A percentile compares a stretch with the other conserved stretches of the same genome.
These are phyloP conservation scores for Eupsilia transversa DNA, from an alignment of 2,888 invertebrate genomes.

Conservation along the genomic window DNA sequence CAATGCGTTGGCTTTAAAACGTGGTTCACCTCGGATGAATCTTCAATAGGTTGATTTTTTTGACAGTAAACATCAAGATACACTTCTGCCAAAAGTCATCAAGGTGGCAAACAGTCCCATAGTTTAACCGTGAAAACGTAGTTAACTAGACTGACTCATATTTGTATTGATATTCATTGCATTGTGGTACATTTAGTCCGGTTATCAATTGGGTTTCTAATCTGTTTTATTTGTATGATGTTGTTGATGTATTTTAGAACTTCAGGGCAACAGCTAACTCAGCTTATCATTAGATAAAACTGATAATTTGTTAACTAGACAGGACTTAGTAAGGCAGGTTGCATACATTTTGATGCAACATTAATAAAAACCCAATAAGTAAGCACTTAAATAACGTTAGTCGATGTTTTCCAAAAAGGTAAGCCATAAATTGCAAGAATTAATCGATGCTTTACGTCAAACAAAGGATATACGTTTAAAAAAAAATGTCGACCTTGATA, in stretches of 20 bases:
- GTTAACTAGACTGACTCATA: not conserved
- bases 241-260: too few relatives aligned
- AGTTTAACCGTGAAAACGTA: not conserved
- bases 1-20: not conserved
- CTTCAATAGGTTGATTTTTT: not conserved
- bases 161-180: not conserved
- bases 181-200: not conserved
- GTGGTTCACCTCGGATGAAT: not conserved
- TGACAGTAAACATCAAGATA: not conserved
- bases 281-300: slow-evolving; percentile 43
- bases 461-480: too few relatives aligned
- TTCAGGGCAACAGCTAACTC: slow-evolving; percentile 14
- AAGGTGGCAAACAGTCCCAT: too few relatives aligned
- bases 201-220: slow-evolving; percentile 33
- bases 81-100: not conserved
- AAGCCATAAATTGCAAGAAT: too few relatives aligned
- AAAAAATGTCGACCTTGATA: slow-evolving; percentile 18
- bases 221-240: slow-evolving; percentile 23
- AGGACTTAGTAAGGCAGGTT: not conserved
- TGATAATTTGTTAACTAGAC: slow-evolving; percentile 1
- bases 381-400: too few relatives aligned
- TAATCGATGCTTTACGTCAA: too few relatives aligned
- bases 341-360: not conserved
- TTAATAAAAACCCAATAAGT: not conserved
- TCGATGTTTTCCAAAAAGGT: too few relatives aligned